phyloP scores from a whole-genome alignment of 2,888 invertebrate species.

The Sipha maydis region DNA sequence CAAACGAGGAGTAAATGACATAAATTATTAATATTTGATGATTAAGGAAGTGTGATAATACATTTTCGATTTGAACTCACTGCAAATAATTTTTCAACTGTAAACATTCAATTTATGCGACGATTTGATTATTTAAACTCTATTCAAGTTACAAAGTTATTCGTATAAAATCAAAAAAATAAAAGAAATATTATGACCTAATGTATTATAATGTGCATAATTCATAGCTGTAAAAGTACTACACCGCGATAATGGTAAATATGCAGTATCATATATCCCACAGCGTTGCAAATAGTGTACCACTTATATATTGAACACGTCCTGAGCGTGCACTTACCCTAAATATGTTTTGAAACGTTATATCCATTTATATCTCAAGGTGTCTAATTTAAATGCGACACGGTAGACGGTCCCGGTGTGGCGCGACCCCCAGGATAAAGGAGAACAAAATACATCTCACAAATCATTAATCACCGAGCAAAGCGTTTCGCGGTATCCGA shows the following conservation, averaged over 20 bases:
- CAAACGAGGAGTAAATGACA: too few species aligned
- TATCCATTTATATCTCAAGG: slow-evolving; percentile 53
- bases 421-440: slow-evolving; percentile 32
- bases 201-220: too few species aligned
- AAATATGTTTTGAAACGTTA: slow-evolving; percentile 61
- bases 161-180: too few species aligned
- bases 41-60: too few species aligned
- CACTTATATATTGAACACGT: neutral
- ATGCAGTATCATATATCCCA: neutral
- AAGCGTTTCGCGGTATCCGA: slow-evolving; percentile 45
- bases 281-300: neutral
- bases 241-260: neutral
- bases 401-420: slow-evolving; percentile 16
- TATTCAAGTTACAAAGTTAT: too few species aligned
- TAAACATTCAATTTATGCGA: too few species aligned
- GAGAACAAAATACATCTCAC: slow-evolving; percentile 41
- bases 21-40: too few species aligned
- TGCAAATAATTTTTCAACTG: too few species aligned
- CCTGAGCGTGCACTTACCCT: slow-evolving; percentile 41
- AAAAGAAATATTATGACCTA: too few species aligned
- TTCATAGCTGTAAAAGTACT: too few species aligned
- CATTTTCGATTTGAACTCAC: too few species aligned
- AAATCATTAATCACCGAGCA: slow-evolving; percentile 57
- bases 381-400: slow-evolving; percentile 58
- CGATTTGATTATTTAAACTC: too few species aligned